Conservation (phyloP, 2,888 invertebrate genomes). For the Drosophila anceps region DNA sequence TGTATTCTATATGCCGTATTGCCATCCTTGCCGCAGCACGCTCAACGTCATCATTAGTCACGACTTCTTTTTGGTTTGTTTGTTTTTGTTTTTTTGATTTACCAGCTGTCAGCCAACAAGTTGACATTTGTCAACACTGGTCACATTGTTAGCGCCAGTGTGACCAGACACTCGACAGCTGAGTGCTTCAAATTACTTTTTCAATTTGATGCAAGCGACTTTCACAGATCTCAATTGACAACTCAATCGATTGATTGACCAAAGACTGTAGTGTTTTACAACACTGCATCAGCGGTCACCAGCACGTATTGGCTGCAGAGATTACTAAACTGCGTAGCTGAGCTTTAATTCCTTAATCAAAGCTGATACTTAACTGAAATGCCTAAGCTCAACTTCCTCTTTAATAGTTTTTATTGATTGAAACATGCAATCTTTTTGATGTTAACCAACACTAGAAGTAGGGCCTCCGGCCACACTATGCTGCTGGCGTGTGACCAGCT, state of each 20-base stretch:
- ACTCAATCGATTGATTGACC: not conserved
- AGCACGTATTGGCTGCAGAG: too few species aligned
- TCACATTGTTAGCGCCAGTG: conserved; percentile 25
- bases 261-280: not conserved
- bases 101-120: conserved; percentile 32
- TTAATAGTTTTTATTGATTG: not conserved
- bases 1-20: conserved; percentile 31
- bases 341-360: too few species aligned
- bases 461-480: not conserved
- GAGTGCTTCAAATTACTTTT: conserved; percentile 2
- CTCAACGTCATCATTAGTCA: conserved; percentile 59
- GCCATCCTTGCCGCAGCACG: conserved; percentile 29
- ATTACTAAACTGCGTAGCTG: not conserved
- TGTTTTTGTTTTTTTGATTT: conserved; percentile 29
- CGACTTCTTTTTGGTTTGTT: conserved; percentile 14
- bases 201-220: not conserved
- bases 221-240: not conserved
- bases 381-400: not conserved
- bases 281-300: not conserved
- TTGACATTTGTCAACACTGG: conserved; percentile 47
- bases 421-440: not conserved
- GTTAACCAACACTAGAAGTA: not conserved
- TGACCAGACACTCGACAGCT: conserved; percentile 13
- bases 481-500: conserved; percentile 19
- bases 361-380: too few species aligned